A percentile compares a stretch with the other conserved stretches of the same genome.
Conservation (phyloP, 2,888 invertebrate species). For the Spilosoma lubricipeda region DNA sequence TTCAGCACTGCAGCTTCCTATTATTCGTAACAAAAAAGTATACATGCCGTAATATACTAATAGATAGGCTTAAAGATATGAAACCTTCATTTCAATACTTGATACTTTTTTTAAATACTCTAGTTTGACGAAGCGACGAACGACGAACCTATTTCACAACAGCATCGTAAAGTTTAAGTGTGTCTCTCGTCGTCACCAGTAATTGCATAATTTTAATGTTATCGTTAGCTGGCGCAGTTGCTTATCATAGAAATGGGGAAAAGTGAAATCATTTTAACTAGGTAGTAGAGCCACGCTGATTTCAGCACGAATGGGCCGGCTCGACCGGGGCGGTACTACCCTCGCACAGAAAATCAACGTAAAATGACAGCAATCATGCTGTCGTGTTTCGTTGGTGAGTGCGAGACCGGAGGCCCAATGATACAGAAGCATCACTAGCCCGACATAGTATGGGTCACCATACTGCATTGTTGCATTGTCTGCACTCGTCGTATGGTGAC, state of each 20-base stretch:
- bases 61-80: neutral
- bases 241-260: conserved; percentile 18
- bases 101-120: conserved; percentile 31
- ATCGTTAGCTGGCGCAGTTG: conserved; percentile 19
- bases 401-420: too few species aligned
- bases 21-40: neutral
- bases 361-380: too few species aligned
- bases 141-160: conserved; percentile 22
- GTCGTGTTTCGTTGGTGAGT: too few species aligned
- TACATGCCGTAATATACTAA: neutral
- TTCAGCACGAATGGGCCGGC: too few species aligned
- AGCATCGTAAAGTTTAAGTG: conserved; percentile 36
- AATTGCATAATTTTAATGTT: conserved; percentile 42
- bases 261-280: conserved; percentile 1
- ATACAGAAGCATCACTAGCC: too few species aligned
- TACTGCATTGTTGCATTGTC: too few species aligned
- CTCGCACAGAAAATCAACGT: too few species aligned
- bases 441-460: too few species aligned
- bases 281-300: too few species aligned
- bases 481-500: too few species aligned
- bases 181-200: conserved; percentile 26
- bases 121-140: conserved; percentile 10
- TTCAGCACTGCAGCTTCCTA: neutral
- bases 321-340: too few species aligned
- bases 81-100: conserved; percentile 21